phyloP scores from a whole-genome alignment of 2,888 invertebrate species.

The Aleiodes testaceus region DNA sequence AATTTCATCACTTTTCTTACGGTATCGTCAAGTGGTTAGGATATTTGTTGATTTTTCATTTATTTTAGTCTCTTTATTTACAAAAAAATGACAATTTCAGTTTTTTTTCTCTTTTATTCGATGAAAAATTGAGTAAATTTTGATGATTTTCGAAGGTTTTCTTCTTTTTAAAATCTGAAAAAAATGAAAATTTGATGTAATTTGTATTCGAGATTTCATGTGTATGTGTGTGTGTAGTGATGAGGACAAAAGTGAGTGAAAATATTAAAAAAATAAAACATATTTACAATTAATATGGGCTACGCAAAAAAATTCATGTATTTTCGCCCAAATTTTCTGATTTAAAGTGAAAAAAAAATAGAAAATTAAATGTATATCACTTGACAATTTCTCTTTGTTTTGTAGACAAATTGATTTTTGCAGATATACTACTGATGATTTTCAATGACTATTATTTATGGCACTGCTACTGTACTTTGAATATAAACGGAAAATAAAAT shows the following conservation, averaged over 20 bases:
- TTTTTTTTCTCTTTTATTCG: neutral
- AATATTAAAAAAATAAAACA: constrained; percentile 19
- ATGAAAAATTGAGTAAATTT: neutral
- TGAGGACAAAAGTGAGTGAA: constrained; percentile 13
- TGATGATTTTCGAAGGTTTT: neutral
- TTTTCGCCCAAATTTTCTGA: no score
- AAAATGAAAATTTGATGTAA: constrained; percentile 56
- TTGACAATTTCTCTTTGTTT: neutral
- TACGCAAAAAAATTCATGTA: neutral
- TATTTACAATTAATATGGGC: constrained; percentile 43
- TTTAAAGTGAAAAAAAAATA: no score
- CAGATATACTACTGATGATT: constrained; percentile 47
- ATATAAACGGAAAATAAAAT: constrained; percentile 61
- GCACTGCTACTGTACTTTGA: constrained; percentile 66
- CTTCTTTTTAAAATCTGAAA: constrained; percentile 47
- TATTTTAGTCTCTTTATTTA: neutral
- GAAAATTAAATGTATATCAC: neutral
- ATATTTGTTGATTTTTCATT: neutral
- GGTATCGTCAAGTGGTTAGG: no score
- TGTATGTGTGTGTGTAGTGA: constrained; percentile 72
- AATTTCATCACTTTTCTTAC: no score
- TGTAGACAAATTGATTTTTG: constrained; percentile 39
- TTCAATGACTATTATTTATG: constrained; percentile 63
- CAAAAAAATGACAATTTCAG: neutral
- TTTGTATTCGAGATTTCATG: constrained; percentile 68